phyloP scores from a whole-genome alignment of 2,888 invertebrate genomes.

The Temnothorax rugatulus region DNA sequence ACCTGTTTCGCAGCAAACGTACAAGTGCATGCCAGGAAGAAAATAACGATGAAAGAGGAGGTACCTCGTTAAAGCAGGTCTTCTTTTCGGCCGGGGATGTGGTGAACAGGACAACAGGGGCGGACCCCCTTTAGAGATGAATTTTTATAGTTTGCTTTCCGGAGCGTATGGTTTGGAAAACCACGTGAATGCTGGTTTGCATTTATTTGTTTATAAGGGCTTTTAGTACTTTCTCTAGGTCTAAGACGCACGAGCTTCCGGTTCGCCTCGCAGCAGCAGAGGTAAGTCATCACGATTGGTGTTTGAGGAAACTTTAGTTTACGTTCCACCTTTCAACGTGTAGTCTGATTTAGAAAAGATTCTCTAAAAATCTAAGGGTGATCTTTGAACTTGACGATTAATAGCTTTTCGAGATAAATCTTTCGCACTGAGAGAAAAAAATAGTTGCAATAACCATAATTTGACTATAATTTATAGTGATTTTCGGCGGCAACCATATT shows the following conservation, averaged over 20 bases:
- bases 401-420: no score
- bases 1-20: not conserved
- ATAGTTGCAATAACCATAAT: no score
- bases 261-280: not conserved
- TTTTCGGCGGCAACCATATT: no score
- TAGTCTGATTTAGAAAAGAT: not conserved
- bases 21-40: not conserved
- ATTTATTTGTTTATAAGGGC: constrained; percentile 4
- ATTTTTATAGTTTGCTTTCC: not conserved
- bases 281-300: not conserved
- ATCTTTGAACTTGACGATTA: not conserved
- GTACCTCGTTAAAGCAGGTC: not conserved
- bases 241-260: not conserved
- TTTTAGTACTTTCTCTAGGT: not conserved
- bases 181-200: not conserved
- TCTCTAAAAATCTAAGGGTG: not conserved
- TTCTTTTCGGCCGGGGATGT: not conserved
- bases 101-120: not conserved
- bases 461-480: no score
- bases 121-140: not conserved
- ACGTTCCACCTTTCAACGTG: not conserved
- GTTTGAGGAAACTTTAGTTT: constrained; percentile 9
- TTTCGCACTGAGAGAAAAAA: no score
- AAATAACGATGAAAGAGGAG: not conserved
- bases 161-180: not conserved